Conservation (phyloP, 2,797 vertebrate species). For the Nyctalus aviator region DNA sequence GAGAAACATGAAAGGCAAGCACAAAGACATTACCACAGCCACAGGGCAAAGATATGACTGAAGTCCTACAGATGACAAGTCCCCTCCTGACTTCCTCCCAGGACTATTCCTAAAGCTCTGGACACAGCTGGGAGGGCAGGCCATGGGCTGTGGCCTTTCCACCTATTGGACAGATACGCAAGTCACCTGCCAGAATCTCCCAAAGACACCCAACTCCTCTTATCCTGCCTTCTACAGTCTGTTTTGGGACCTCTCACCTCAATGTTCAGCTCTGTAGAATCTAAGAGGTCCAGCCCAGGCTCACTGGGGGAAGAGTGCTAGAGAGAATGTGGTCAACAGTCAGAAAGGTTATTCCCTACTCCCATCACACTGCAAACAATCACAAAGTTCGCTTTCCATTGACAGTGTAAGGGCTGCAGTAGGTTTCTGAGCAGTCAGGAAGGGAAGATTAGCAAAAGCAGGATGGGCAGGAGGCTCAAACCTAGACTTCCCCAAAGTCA, state of each 20-base stretch:
- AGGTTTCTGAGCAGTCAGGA: background rate
- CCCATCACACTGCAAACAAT: background rate
- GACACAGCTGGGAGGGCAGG: background rate
- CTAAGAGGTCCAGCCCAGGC: constrained; percentile 89
- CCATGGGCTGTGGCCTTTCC: background rate
- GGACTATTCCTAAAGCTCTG: background rate
- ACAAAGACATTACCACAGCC: background rate
- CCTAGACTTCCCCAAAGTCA: too few species aligned
- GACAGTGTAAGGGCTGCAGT: background rate
- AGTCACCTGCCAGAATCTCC: background rate
- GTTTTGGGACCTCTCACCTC: constrained; percentile 73
- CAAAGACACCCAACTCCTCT: background rate
- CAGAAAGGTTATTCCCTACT: background rate
- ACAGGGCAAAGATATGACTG: background rate
- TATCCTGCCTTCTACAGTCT: background rate
- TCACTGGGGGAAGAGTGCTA: constrained; percentile 82
- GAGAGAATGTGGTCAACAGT: constrained; percentile 76
- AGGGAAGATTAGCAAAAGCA: background rate
- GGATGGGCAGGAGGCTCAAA: background rate
- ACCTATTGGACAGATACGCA: background rate
- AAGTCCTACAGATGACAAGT: background rate
- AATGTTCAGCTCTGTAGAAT: constrained; percentile 82
- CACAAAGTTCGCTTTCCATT: background rate
- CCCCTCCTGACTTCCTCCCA: background rate
- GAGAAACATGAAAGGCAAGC: background rate